Evolutionary conservation across 2,888 invertebrate species (phyloP), one percentile per base, ranked within the genome.

Genomic region (Leucophenga montana): DNA sequence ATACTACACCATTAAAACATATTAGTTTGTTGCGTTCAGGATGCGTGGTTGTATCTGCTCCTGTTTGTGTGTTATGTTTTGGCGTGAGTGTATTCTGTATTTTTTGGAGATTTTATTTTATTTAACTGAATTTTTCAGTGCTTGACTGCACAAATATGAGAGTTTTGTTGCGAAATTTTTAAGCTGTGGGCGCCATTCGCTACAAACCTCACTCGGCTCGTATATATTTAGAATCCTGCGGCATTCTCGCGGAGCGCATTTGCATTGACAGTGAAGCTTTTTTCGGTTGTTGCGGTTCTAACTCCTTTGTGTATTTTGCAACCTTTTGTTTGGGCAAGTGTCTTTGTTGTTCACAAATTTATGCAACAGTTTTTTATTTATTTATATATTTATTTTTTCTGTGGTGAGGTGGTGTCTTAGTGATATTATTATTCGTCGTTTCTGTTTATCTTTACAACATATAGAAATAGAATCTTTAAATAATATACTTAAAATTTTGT

Each of bases 61-160:
- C 48, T 67, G 68, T 67, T 56, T 71, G 66, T 18, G 14, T 53
- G 46, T 18, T 44, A 46, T 56, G 14, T 67, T 44, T 53, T 14
- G 16, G 8, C 16, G 27, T 56, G 27, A 22, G 56, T 56, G 20
- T 56, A 14, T 20, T 20, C 16, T 56, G 13, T 67, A 46, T 20
- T 56, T n/a, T 44, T 57, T 20, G 50, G 14, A 33, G n/a, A 4
- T 54, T 18, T 54, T 57, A 39, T 6, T 31, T 48, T 54, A 39
- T 39, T 39, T 39, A 39, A 8, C 39, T 39, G 18, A 18, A 44
- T 56, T 67, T 57, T 66, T 66, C 33, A 53, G 13, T 14, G 53
- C 53, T 66, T 39, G 11, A 39, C 53, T 66, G 18, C 50, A 66
- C 33, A 33, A n/a, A 9, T 18, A 31, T 59, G n/a, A 50, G n/a